These are phyloP conservation scores for Pangasius djambal DNA, from an alignment of 2,797 vertebrate genomes.

Conservation along the genomic window DNA sequence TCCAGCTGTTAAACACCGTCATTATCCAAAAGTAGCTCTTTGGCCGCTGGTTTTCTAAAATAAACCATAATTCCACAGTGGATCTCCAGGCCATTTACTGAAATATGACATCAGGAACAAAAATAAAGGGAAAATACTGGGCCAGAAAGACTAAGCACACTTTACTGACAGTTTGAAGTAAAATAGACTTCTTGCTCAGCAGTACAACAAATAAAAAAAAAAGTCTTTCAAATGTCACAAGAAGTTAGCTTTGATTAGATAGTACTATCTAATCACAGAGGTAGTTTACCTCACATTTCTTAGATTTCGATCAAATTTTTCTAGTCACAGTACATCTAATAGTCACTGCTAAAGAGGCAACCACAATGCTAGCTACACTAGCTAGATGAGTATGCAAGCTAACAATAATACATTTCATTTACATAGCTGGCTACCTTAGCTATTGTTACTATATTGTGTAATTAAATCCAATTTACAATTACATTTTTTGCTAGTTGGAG, in stretches of 20 bases:
- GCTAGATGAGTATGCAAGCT: background rate
- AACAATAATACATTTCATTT: background rate
- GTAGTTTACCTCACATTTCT: background rate
- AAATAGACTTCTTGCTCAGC: background rate
- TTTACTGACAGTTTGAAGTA: background rate
- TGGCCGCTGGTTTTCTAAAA: constrained; percentile 46
- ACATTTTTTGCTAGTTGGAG: background rate
- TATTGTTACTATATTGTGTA: background rate
- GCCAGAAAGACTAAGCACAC: constrained; percentile 18
- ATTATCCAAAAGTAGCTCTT: constrained; percentile 51
- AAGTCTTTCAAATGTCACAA: background rate
- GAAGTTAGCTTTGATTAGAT: background rate
- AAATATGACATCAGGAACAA: constrained; percentile 41
- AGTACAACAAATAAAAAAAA: background rate
- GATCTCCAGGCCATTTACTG: constrained; percentile 42
- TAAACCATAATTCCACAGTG: constrained; percentile 46
- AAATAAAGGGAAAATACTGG: constrained; percentile 40
- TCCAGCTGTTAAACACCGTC: constrained; percentile 50
- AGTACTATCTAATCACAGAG: background rate
- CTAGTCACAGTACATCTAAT: background rate
- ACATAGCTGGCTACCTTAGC: background rate
- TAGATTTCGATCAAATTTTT: background rate
- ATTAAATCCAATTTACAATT: background rate
- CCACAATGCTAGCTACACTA: background rate
- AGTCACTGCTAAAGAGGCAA: background rate